phyloP scores from a whole-genome alignment of 35 echinoderm and acorn worm species.

The Heliocidaris erythrogramma region DNA sequence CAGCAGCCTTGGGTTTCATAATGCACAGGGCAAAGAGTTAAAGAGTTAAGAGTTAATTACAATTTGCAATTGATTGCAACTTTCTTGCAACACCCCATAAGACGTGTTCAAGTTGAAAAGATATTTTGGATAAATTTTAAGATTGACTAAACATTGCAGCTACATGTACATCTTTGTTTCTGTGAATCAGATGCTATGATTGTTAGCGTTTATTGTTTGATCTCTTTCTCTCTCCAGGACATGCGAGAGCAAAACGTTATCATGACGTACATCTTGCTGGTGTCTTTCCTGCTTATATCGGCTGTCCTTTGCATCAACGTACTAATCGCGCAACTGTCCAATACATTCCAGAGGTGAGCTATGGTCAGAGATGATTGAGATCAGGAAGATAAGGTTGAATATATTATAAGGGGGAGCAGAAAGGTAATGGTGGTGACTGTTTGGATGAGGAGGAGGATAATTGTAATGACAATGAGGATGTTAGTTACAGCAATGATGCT shows the following conservation, averaged over 20 bases:
- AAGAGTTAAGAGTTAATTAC: no score
- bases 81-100: no score
- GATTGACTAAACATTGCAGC: no score
- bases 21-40: no score
- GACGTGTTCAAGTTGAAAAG: no score
- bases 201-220: not conserved
- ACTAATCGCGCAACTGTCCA: conserved; percentile 85
- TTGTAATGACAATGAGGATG: no score
- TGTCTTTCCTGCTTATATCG: conserved; percentile 77
- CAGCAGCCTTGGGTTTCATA: no score
- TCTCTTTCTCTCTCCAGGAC: conserved; percentile 46
- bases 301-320: conserved; percentile 90
- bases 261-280: conserved; percentile 75
- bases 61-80: no score
- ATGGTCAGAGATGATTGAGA: not conserved
- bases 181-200: not conserved
- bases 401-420: not conserved
- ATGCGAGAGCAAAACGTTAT: conserved; percentile 66
- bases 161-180: no score
- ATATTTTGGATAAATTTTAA: no score
- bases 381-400: not conserved
- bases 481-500: no score
- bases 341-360: conserved; percentile 96
- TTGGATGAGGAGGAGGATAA: not conserved
- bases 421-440: not conserved